Percentiles rank a stretch among this genome's conserved stretches.
Evolutionary conservation across 2,888 invertebrate species (phyloP).

Genomic region (Belgica antarctica): DNA sequence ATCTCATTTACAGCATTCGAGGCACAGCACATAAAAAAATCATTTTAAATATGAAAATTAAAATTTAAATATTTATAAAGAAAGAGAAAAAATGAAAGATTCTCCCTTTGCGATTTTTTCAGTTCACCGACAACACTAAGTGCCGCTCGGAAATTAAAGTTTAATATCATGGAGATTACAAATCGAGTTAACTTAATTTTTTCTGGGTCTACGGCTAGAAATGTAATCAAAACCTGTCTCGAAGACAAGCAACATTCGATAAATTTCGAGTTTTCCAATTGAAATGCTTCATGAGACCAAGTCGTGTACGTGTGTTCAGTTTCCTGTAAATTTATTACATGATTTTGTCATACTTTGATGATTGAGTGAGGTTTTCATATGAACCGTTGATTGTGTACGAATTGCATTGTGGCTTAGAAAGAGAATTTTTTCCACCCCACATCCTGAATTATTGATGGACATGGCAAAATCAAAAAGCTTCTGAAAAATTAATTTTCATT

Average conservation of each 20-base stretch:
- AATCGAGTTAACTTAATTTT: neutral
- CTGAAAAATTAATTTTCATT: slow-evolving; percentile 39
- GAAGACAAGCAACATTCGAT: neutral
- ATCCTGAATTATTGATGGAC: slow-evolving; percentile 39
- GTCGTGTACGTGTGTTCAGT: neutral
- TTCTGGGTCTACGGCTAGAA: neutral
- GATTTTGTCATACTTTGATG: neutral
- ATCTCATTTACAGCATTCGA: slow-evolving; percentile 20
- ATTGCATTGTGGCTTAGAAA: neutral
- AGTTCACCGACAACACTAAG: too few relatives aligned
- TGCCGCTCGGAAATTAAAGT: neutral
- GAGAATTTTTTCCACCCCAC: slow-evolving; percentile 6
- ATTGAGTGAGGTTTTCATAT: slow-evolving; percentile 3
- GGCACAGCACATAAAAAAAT: slow-evolving; percentile 2
- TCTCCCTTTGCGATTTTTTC: neutral
- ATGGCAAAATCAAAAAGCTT: slow-evolving; percentile 31
- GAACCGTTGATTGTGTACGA: neutral
- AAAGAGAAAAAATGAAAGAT: neutral
- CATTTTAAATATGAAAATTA: slow-evolving; percentile 43
- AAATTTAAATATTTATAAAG: slow-evolving; percentile 41
- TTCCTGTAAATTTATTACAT: slow-evolving; percentile 11
- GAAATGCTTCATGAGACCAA: slow-evolving; percentile 3
- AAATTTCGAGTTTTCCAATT: slow-evolving; percentile 1
- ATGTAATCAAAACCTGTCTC: neutral
- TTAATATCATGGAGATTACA: neutral